Conservation (phyloP, 35 echinoderm and acorn worm genomes). For the Patiria miniata region DNA sequence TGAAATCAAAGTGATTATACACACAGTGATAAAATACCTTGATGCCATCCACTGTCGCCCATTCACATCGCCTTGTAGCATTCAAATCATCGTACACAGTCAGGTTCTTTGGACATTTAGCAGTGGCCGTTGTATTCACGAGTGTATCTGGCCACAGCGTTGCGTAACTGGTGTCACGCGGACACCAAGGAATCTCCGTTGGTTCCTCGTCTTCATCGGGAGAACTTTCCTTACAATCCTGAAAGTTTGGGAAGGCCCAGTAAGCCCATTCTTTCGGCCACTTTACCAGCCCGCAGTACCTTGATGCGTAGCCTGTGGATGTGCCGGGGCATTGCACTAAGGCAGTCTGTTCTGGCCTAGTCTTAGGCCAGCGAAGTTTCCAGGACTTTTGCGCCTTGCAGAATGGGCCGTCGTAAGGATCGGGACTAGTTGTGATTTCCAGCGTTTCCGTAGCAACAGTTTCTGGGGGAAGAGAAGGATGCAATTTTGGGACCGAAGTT, state of each 20-base stretch:
- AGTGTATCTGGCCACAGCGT: neutral
- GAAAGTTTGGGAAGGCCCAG: slow-evolving; percentile 8
- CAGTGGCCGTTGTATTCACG: slow-evolving; percentile 12
- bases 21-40: neutral
- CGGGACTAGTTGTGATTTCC: too few relatives aligned
- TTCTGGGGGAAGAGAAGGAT: too few relatives aligned
- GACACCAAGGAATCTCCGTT: neutral
- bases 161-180: slow-evolving; percentile 30
- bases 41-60: neutral
- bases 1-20: too few relatives aligned
- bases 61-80: neutral
- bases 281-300: too few relatives aligned
- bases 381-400: too few relatives aligned
- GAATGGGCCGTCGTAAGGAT: too few relatives aligned
- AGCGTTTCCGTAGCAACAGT: too few relatives aligned
- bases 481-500: too few relatives aligned
- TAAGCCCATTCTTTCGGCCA: neutral
- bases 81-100: neutral
- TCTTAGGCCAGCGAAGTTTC: too few relatives aligned
- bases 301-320: too few relatives aligned
- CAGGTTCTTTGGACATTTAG: slow-evolving; percentile 13
- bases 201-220: neutral
- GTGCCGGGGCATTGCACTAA: too few relatives aligned
- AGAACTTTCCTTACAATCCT: neutral
- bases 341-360: too few relatives aligned